Percentiles rank a stretch among this genome's conserved stretches.
phyloP scores from a whole-genome alignment of 1,140 invertebrate species.

The Apolygus lucorum region DNA sequence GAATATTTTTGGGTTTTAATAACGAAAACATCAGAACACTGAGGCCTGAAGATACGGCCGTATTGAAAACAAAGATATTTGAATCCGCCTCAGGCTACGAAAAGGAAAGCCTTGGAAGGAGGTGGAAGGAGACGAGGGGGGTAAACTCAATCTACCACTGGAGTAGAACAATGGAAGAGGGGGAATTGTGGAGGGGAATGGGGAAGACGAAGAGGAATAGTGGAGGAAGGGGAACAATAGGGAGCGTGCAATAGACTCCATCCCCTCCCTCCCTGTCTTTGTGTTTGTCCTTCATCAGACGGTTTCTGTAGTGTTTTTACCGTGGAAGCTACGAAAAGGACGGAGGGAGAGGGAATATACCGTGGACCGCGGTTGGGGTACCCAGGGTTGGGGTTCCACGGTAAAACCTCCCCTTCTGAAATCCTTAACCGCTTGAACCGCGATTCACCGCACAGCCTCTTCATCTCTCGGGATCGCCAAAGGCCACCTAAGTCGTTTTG shows the following conservation, averaged over 20 bases:
- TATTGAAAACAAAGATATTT: constrained; percentile 13
- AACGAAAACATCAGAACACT: background rate
- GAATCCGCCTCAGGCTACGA: constrained; percentile 6
- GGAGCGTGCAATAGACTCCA: constrained; percentile 1
- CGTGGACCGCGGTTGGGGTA: too few species aligned
- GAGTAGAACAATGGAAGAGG: constrained; percentile 11
- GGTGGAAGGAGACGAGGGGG: background rate
- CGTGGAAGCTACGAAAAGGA: too few species aligned
- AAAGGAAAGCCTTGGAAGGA: background rate
- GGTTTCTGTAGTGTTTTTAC: constrained; percentile 12
- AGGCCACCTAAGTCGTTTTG: too few species aligned
- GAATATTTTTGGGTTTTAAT: constrained; percentile 9
- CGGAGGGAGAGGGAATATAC: too few species aligned
- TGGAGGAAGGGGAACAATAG: background rate
- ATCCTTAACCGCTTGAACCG: too few species aligned
- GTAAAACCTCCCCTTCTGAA: too few species aligned
- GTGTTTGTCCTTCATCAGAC: constrained; percentile 11
- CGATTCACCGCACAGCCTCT: too few species aligned
- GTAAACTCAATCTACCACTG: constrained; percentile 16
- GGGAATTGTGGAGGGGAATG: background rate
- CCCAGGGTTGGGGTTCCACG: too few species aligned
- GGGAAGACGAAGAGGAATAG: too few species aligned
- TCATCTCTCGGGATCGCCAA: too few species aligned
- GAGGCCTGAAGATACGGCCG: background rate
- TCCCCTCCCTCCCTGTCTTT: background rate